A percentile compares a stretch with the other conserved stretches of the same genome.
Conservation (phyloP, 2,797 vertebrate genomes). For the Manis pentadactyla region DNA sequence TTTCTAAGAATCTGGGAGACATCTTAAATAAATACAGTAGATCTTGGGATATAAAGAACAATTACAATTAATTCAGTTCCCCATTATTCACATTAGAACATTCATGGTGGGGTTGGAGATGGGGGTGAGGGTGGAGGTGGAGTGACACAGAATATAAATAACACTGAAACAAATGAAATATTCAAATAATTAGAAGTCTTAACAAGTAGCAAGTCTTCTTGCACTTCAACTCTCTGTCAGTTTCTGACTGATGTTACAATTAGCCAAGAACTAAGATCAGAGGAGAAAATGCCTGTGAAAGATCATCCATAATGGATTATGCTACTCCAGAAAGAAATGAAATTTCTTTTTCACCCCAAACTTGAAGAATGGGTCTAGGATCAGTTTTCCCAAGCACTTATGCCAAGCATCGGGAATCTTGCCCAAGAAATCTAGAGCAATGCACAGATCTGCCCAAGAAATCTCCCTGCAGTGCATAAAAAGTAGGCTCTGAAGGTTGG, state of each 20-base stretch:
- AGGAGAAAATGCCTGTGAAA: not conserved
- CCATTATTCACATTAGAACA: not conserved
- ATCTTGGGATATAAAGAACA: not conserved
- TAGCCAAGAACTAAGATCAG: not conserved
- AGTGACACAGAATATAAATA: not conserved
- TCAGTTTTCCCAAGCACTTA: not conserved
- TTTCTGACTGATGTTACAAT: not conserved
- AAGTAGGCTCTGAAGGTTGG: not conserved
- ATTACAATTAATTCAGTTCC: not conserved
- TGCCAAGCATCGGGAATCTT: not conserved
- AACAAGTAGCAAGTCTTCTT: not conserved
- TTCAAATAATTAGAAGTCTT: not conserved
- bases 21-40: not conserved
- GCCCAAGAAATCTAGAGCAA: not conserved
- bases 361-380: not conserved
- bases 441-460: not conserved
- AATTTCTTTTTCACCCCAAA: not conserved
- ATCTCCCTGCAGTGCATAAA: not conserved
- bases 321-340: not conserved
- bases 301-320: not conserved
- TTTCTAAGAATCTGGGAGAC: not conserved
- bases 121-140: not conserved
- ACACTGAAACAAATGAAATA: not conserved
- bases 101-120: too few relatives aligned
- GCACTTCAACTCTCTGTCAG: not conserved